A percentile compares a stretch with the other conserved stretches of the same genome.
Conservation (phyloP, 2,113 vertebrate species). For the Nannobrachium achirus region DNA sequence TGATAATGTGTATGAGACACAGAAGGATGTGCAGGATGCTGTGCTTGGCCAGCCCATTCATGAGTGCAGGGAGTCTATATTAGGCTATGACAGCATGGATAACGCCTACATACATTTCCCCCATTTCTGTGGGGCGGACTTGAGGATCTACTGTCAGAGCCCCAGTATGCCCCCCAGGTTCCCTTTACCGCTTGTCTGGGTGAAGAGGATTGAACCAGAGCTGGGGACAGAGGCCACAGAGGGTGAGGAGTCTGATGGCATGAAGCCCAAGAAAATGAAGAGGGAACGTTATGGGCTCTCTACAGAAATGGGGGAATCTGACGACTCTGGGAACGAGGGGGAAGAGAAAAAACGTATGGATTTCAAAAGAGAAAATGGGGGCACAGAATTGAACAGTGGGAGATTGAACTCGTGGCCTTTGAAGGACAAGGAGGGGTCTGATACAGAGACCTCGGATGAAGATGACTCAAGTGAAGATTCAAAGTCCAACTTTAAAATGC, state of each 20-base stretch:
- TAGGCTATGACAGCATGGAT: constrained; percentile 93
- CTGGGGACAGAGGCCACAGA: constrained; percentile 18
- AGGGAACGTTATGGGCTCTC: constrained; percentile 9
- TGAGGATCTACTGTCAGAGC: constrained; percentile 95
- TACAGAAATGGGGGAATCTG: constrained; percentile 29
- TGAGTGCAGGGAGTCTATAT: constrained; percentile 96
- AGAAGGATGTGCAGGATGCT: constrained; percentile 93
- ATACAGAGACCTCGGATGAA: constrained; percentile 45
- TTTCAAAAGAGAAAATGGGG: constrained; percentile 54
- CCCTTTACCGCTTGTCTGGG: constrained; percentile 81
- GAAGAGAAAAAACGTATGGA: constrained; percentile 4
- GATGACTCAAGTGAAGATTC: constrained; percentile 47
- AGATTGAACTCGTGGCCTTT: constrained; percentile 30
- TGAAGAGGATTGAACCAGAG: constrained; percentile 59
- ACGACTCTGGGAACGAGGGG: constrained; percentile 33
- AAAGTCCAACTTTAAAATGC: constrained; percentile 38
- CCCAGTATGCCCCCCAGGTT: constrained; percentile 87
- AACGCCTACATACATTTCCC: constrained; percentile 97
- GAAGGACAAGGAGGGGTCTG: constrained; percentile 47
- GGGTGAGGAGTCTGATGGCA: constrained; percentile 30
- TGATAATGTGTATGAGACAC: constrained; percentile 95
- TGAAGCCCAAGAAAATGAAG: constrained; percentile 35
- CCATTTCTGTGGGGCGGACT: constrained; percentile 96
- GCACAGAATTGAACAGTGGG: constrained; percentile 23
- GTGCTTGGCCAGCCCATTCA: constrained; percentile 96